Conservation (phyloP, 2,113 vertebrate genomes). For the Microcebus murinus region DNA sequence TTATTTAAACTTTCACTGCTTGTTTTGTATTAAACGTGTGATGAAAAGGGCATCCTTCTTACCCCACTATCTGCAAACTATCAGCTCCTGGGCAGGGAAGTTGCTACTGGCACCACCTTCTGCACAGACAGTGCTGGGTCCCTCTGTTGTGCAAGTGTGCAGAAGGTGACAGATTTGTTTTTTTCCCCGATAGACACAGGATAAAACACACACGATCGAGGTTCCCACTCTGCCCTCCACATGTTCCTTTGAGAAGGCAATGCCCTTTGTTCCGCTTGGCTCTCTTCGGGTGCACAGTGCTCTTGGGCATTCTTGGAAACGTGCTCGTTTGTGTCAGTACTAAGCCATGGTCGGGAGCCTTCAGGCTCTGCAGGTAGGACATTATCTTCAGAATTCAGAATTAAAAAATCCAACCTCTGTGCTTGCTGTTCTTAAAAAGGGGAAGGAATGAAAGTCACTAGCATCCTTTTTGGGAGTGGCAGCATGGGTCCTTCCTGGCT, state of each 20-base stretch:
- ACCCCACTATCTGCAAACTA: background rate
- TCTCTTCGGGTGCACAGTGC: background rate
- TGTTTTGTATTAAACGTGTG: background rate
- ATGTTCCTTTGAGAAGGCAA: background rate
- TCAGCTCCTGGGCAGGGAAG: background rate
- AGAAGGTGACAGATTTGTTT: background rate
- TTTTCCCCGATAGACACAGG: background rate
- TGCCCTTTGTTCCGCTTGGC: background rate
- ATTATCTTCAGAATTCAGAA: background rate
- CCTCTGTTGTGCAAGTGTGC: background rate
- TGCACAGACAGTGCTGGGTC: accelerated
- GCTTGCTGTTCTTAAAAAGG: background rate
- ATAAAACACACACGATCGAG: accelerated
- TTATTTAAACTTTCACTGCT: slow-evolving; percentile 73
- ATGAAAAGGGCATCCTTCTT: background rate
- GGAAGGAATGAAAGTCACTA: background rate
- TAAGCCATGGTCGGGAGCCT: background rate
- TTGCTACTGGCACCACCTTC: background rate
- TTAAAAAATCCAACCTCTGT: background rate
- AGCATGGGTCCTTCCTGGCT: background rate
- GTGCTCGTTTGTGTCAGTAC: background rate
- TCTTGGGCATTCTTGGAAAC: background rate
- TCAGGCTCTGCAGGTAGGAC: background rate
- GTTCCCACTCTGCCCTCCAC: accelerated
- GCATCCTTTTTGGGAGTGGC: background rate